Percentiles rank a stretch among this genome's conserved stretches.
Evolutionary conservation across 2,113 vertebrate genomes (phyloP).

Genomic region (Uria lomvia): DNA sequence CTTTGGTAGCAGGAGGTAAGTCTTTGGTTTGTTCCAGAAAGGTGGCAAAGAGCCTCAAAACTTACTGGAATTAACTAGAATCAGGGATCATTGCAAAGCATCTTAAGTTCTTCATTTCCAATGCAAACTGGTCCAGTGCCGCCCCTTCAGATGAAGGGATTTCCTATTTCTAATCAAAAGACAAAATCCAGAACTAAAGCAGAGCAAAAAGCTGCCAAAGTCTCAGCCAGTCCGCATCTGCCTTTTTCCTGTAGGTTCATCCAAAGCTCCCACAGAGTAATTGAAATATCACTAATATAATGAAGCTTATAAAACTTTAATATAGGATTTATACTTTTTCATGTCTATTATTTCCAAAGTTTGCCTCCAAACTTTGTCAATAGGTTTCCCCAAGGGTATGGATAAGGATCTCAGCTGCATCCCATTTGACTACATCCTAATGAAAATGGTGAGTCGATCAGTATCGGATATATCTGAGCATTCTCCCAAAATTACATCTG

Average conservation of each 20-base stretch:
- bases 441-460: conserved; percentile 8
- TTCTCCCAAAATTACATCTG: conserved; percentile 26
- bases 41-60: background rate
- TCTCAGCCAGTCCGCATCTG: background rate
- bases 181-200: background rate
- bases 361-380: background rate
- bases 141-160: background rate
- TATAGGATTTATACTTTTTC: conserved; percentile 25
- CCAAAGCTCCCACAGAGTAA: conserved; percentile 8
- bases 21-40: background rate
- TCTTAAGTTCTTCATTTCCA: background rate
- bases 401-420: conserved; percentile 24
- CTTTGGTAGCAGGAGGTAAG: background rate
- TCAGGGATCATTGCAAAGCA: background rate
- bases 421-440: background rate
- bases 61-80: background rate
- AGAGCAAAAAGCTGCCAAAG: background rate
- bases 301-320: conserved; percentile 43
- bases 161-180: conserved; percentile 13
- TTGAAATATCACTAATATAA: conserved; percentile 52
- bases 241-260: conserved; percentile 13
- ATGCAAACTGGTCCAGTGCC: background rate
- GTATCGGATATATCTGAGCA: conserved; percentile 9
- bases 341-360: conserved; percentile 6
- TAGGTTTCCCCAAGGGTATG: background rate